Base-by-base conservation (phyloP, 2,888 invertebrate genomes). In the Nebria salina region DNA sequence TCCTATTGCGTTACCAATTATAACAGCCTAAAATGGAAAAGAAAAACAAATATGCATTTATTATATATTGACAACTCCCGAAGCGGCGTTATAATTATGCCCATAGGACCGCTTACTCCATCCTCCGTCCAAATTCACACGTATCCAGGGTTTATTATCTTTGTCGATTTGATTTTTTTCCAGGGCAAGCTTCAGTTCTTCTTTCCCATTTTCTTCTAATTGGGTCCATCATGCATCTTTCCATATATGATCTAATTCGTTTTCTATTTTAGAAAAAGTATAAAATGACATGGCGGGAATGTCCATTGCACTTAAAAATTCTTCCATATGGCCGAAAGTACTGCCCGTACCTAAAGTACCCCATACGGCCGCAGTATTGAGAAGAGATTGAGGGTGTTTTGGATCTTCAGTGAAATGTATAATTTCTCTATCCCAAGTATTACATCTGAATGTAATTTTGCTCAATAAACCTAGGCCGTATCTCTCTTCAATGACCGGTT, bases 1-100 rank as follows among this genome's bases (percentile, higher is more conserved):
- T 82, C 83, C 82, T 7, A 84, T 85, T 81, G 68, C 80, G 65
- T 83, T 79, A 26, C 84, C 84, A 72, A 85, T 83, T 64, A 83
- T 83, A 74, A 81, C 77, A 42, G 76, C 83, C 82, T 83, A 68
- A 72, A 82, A 74, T 68, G 68, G 25, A 9, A 26, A 8, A 26
- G 20, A 9, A 25, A 72, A 15, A 72, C 20, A 72, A 15, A 25
- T 20, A 72, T 25, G 70, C 20, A 20, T 20, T 20, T 20, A 20
- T 20, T 20, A 20, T 20, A 20, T 20, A 20, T 20, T 20, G 0
- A 20, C 20, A 20, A 20, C 25, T 42, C 82, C 79, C 13, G 82
- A 82, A 8, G 54, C 41, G 5, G 81, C 76, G 66, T 76, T 81
- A n/a, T 54, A 82, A 41, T 66, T 76, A 76, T 82, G 76, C 43